Conservation (phyloP, 2,113 vertebrate species). For the Vanacampus margaritifer region DNA sequence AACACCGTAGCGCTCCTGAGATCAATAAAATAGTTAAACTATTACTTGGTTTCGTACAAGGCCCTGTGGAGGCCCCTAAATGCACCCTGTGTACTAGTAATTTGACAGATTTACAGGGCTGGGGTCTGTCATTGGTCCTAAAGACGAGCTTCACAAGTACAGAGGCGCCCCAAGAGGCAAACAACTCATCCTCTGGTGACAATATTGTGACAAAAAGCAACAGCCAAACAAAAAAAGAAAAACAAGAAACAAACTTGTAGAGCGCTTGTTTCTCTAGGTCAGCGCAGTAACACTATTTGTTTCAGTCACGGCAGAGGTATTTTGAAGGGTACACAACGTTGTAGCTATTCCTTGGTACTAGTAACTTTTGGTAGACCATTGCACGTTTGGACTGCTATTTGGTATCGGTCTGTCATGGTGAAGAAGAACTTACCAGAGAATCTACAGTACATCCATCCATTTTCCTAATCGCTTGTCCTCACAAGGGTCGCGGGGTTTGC, state of each 20-base stretch:
- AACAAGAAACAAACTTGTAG: not conserved
- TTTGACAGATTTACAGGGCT: conserved; percentile 59
- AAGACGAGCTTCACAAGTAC: conserved; percentile 49
- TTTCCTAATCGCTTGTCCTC: too few relatives aligned
- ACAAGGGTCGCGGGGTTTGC: too few relatives aligned
- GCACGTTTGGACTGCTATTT: too few relatives aligned
- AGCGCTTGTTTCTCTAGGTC: not conserved
- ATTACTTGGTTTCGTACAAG: conserved; percentile 61
- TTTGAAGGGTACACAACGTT: not conserved
- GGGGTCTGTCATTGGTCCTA: conserved; percentile 47
- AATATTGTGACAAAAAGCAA: conserved; percentile 26
- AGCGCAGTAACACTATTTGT: not conserved
- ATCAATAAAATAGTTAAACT: conserved; percentile 75
- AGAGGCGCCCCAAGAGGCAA: conserved; percentile 24
- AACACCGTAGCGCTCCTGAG: conserved; percentile 63
- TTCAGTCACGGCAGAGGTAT: not conserved
- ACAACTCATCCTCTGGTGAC: conserved; percentile 22
- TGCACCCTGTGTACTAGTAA: conserved; percentile 53
- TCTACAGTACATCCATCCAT: too few relatives aligned
- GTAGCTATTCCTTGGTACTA: not conserved
- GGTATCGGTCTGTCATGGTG: too few relatives aligned
- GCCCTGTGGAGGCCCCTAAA: conserved; percentile 51
- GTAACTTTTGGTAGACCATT: not conserved
- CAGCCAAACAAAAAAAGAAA: not conserved
- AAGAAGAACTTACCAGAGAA: too few relatives aligned